Evolutionary conservation across 2,888 invertebrate species (phyloP).

Genomic region (Glaucopsyche alexis): DNA sequence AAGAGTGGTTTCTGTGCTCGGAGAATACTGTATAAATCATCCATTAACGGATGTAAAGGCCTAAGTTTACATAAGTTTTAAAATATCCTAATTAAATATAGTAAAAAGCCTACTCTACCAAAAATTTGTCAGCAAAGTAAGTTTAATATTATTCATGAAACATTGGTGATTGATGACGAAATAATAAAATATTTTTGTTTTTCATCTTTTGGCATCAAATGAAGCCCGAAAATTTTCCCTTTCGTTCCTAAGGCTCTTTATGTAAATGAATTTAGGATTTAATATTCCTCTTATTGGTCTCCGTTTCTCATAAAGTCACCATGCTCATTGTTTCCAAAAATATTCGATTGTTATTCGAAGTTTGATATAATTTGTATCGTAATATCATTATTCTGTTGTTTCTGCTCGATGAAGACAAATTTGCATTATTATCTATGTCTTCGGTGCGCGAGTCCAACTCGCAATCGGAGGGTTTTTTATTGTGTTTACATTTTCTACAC

Average conservation of each 20-base stretch:
- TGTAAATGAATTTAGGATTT: constrained; percentile 26
- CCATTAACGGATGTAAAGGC: too few relatives aligned
- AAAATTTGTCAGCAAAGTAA: background rate
- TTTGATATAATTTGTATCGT: background rate
- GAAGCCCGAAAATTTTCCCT: constrained; percentile 26
- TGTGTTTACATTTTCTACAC: too few relatives aligned
- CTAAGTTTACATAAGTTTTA: background rate
- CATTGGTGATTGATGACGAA: background rate
- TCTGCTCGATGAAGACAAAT: background rate
- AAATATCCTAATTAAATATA: background rate
- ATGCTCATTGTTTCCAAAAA: background rate
- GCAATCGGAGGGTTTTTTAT: too few relatives aligned
- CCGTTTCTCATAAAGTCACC: constrained; percentile 15
- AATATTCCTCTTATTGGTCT: constrained; percentile 29
- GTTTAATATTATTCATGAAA: constrained; percentile 11
- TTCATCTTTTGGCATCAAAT: constrained; percentile 18
- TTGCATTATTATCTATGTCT: too few relatives aligned
- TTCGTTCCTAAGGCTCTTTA: constrained; percentile 21
- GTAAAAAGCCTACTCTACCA: background rate
- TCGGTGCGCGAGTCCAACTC: too few relatives aligned
- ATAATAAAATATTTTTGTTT: background rate
- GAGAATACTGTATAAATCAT: too few relatives aligned
- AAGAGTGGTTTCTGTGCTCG: too few relatives aligned
- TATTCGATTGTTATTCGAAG: background rate
- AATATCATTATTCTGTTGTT: background rate